phyloP scores from a whole-genome alignment of 2,888 invertebrate genomes.

The Eilema depressum region DNA sequence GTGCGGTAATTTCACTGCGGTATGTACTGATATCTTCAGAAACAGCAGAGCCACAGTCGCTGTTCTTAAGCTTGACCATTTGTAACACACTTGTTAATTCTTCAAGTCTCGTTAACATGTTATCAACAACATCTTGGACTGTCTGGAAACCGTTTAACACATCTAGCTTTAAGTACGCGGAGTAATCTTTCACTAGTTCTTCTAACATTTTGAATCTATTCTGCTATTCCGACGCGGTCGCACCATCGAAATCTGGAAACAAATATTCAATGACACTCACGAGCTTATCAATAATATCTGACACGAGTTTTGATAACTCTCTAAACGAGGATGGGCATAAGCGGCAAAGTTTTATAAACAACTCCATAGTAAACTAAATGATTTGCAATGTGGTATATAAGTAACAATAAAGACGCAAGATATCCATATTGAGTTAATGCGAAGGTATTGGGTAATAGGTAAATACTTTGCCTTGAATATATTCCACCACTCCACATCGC shows the following conservation, averaged over 20 bases:
- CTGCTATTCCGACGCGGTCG: slow-evolving; percentile 12
- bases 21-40: slow-evolving; percentile 85
- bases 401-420: slow-evolving; percentile 12
- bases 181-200: slow-evolving; percentile 84
- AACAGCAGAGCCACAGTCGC: slow-evolving; percentile 77
- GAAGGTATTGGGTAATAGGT: slow-evolving; percentile 34
- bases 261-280: slow-evolving; percentile 75
- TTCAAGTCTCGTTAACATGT: slow-evolving; percentile 89
- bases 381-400: slow-evolving; percentile 1
- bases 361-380: slow-evolving; percentile 64
- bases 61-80: slow-evolving; percentile 83
- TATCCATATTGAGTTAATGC: slow-evolving; percentile 24
- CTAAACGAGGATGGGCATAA: slow-evolving; percentile 68
- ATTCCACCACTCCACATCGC: slow-evolving; percentile 41
- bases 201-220: slow-evolving; percentile 77
- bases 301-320: slow-evolving; percentile 74
- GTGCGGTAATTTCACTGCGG: slow-evolving; percentile 80
- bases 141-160: slow-evolving; percentile 85
- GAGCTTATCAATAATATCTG: slow-evolving; percentile 72
- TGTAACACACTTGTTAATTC: slow-evolving; percentile 88
- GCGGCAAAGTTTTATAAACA: slow-evolving; percentile 69
- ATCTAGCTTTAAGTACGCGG: slow-evolving; percentile 85
- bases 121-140: slow-evolving; percentile 88
- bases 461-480: slow-evolving; percentile 48
- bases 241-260: slow-evolving; percentile 78